Evolutionary conservation across 2,113 vertebrate species (phyloP).

Genomic region (Vulpes ferrilata): DNA sequence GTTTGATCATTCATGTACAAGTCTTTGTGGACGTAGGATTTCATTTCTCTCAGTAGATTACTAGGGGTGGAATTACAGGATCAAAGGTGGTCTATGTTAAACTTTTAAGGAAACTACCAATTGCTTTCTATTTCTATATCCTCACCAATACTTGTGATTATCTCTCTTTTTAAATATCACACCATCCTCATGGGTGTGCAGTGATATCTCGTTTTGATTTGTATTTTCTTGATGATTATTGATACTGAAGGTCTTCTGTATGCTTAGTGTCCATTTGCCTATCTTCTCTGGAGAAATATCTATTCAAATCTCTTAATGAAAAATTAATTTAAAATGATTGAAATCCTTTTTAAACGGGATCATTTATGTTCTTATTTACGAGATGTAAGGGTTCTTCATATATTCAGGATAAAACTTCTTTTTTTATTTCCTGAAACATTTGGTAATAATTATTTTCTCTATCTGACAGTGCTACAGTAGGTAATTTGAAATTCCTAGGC

Average conservation of each 20-base stretch:
- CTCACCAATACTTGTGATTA: neutral
- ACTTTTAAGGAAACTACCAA: slow-evolving; percentile 10
- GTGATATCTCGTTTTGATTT: neutral
- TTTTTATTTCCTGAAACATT: slow-evolving; percentile 51
- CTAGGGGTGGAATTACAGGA: neutral
- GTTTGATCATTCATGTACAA: neutral
- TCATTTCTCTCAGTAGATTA: neutral
- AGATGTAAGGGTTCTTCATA: neutral
- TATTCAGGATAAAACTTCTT: slow-evolving; percentile 32
- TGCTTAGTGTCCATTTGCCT: neutral
- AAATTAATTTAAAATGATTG: too few relatives aligned
- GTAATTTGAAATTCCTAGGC: slow-evolving; percentile 32
- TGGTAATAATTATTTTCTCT: neutral
- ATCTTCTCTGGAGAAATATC: slow-evolving; percentile 35
- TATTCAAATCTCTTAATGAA: neutral
- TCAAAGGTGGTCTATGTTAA: neutral
- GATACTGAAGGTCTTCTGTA: neutral
- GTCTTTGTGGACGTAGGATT: neutral
- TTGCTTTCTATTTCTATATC: neutral
- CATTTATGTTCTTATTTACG: neutral
- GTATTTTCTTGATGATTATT: neutral
- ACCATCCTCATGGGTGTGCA: neutral
- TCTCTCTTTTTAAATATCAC: neutral
- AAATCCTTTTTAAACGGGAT: neutral
- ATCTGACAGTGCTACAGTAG: neutral